These are phyloP conservation scores for Aporophyla lueneburgensis DNA, from an alignment of 2,888 invertebrate species.

Conservation along the genomic window DNA sequence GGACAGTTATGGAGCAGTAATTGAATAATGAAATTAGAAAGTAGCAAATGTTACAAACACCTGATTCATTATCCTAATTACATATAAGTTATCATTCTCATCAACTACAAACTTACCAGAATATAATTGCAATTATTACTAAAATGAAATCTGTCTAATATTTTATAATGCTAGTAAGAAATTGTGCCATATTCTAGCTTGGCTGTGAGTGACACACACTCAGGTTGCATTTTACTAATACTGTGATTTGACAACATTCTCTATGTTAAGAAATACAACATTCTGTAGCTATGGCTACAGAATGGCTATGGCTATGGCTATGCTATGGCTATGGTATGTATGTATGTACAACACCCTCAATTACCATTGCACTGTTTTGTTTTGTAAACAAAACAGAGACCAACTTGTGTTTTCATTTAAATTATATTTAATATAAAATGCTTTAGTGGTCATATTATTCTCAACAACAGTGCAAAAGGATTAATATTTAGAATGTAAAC, in stretches of 20 bases:
- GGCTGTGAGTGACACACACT: neutral
- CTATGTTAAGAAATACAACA: neutral
- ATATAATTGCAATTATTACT: constrained; percentile 3
- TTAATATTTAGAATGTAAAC: neutral
- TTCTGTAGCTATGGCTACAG: too few relatives aligned
- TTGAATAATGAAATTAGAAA: neutral
- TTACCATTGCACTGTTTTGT: neutral
- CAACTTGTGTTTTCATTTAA: neutral
- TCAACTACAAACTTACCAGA: neutral
- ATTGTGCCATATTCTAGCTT: neutral
- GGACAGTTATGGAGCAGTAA: neutral
- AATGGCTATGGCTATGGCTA: too few relatives aligned
- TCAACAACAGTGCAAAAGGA: neutral
- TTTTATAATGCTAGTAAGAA: neutral
- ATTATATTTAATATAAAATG: neutral
- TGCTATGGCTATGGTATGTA: too few relatives aligned
- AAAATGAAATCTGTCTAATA: neutral
- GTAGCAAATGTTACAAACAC: neutral
- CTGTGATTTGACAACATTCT: neutral
- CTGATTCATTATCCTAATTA: constrained; percentile 5
- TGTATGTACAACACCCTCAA: neutral
- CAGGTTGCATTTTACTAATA: neutral
- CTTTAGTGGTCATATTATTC: neutral
- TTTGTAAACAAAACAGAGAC: neutral
- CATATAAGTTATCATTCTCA: constrained; percentile 6